Conservation (phyloP, 2,113 vertebrate genomes). For the Physeter macrocephalus region DNA sequence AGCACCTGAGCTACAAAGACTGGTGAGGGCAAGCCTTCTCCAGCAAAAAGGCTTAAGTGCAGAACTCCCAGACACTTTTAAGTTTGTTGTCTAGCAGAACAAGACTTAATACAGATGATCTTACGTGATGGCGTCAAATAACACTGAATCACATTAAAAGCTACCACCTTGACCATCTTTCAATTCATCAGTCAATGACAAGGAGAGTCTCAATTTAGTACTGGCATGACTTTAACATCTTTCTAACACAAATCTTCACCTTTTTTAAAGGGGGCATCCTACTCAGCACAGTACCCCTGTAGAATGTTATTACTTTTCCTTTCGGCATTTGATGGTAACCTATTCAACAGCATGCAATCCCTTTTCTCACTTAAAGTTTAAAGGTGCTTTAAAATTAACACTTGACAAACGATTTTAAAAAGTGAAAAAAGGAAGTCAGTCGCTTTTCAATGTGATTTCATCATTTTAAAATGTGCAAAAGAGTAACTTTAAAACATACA, state of each 20-base stretch:
- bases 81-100: not conserved
- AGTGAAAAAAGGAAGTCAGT: not conserved
- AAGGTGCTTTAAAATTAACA: constrained; percentile 10
- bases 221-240: not conserved
- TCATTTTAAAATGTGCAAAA: not conserved
- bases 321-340: not conserved
- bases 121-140: not conserved
- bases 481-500: not conserved
- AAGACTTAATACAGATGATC: not conserved
- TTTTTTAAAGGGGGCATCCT: not conserved
- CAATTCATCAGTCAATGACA: not conserved
- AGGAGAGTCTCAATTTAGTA: not conserved
- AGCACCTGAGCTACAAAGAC: not conserved
- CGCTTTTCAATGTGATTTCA: not conserved
- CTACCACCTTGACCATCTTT: not conserved
- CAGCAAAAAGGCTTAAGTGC: not conserved
- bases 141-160: not conserved
- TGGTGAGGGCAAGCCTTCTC: not conserved
- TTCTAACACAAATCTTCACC: not conserved
- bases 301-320: not conserved
- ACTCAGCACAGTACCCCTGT: not conserved
- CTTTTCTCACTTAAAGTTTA: not conserved
- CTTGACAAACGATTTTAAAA: not conserved
- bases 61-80: not conserved
- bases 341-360: not conserved